Evolutionary conservation across 2,113 vertebrate species (phyloP).

Genomic region (Pelecanoides urinatrix): DNA sequence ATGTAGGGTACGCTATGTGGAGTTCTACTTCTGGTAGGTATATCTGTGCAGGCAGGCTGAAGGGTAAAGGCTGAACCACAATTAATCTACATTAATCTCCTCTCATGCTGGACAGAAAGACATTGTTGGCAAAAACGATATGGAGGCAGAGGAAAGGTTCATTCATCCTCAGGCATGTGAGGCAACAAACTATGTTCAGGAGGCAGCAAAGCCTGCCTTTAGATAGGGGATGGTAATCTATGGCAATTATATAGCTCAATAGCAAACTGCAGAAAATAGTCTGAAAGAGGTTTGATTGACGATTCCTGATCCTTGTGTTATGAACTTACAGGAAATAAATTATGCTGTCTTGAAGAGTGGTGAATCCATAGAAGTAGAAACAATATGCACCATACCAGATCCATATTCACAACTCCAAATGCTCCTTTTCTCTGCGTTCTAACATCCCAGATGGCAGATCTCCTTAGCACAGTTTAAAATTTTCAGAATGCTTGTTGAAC

Average conservation of each 20-base stretch:
- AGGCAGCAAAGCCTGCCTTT: background rate
- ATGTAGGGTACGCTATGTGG: background rate
- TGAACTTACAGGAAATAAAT: background rate
- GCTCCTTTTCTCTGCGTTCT: slow-evolving; percentile 1
- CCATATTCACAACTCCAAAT: background rate
- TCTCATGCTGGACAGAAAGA: background rate
- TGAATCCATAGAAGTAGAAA: slow-evolving; percentile 16
- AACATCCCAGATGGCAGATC: background rate
- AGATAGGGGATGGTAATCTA: background rate
- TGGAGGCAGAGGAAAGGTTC: background rate
- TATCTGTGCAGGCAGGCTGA: background rate
- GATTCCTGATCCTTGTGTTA: background rate
- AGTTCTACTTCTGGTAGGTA: background rate
- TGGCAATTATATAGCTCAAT: background rate
- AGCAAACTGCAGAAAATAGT: background rate
- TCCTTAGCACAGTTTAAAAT: background rate
- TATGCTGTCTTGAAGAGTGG: background rate
- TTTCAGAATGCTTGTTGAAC: background rate
- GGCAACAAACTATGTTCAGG: background rate
- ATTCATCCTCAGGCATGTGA: background rate
- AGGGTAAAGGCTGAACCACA: background rate
- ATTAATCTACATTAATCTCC: background rate
- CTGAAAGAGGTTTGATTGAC: background rate
- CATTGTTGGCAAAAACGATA: background rate
- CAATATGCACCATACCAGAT: background rate